phyloP scores from a whole-genome alignment of 2,113 vertebrate species.

The Martes martes region DNA sequence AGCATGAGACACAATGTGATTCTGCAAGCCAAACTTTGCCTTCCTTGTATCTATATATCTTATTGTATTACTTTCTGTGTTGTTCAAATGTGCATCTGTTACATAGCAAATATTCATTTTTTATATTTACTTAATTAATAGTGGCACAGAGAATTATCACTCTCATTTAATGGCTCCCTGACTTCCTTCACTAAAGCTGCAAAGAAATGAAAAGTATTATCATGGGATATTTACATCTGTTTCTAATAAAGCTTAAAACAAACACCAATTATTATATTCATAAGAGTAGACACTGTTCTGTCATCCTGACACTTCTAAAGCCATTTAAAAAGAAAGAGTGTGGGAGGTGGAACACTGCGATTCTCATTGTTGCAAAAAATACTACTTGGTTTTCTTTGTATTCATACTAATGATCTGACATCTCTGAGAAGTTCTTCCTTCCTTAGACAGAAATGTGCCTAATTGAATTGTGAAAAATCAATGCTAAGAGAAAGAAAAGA shows the following conservation, averaged over 20 bases:
- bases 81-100: not conserved
- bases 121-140: not conserved
- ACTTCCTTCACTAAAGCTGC: not conserved
- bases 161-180: not conserved
- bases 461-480: slow-evolving; percentile 5
- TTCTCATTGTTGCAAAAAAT: not conserved
- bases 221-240: not conserved
- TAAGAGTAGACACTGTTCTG: not conserved
- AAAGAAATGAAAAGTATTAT: slow-evolving; percentile 5
- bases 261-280: not conserved
- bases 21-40: not conserved
- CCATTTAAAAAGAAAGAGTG: slow-evolving; percentile 27
- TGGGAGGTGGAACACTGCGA: not conserved
- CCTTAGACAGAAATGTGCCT: not conserved
- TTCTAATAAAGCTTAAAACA: not conserved
- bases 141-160: not conserved
- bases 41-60: not conserved
- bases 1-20: not conserved
- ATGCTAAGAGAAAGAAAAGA: not conserved
- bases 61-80: not conserved
- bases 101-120: not conserved
- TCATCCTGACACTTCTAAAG: not conserved
- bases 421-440: not conserved
- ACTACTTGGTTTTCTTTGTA: not conserved
- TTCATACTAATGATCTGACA: not conserved